Conservation (phyloP, 1,140 invertebrate genomes). For the Drosophila equinoxialis region DNA sequence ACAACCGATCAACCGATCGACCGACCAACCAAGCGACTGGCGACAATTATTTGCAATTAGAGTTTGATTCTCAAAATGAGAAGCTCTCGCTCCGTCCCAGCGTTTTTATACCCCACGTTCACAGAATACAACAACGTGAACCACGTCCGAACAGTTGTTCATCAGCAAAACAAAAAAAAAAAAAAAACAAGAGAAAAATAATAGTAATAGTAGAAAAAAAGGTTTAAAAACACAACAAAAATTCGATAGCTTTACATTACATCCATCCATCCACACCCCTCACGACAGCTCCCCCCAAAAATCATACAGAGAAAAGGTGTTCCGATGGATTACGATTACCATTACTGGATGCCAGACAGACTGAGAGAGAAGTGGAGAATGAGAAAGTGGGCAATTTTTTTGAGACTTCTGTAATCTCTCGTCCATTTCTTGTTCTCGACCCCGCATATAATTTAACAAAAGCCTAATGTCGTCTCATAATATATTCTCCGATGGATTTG, state of each 20-base stretch:
- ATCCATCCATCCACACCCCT: neutral
- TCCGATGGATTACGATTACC: neutral
- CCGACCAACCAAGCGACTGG: conserved; percentile 12
- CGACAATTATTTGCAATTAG: conserved; percentile 40
- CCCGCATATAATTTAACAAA: too few relatives aligned
- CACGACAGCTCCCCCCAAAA: too few relatives aligned
- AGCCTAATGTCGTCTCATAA: too few relatives aligned
- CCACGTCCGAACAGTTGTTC: conserved; percentile 43
- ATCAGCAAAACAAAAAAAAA: conserved; percentile 15
- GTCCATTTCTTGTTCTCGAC: too few relatives aligned
- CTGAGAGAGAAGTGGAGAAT: neutral
- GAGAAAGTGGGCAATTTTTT: neutral
- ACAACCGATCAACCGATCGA: conserved; percentile 8
- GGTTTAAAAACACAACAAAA: neutral
- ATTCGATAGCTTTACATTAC: neutral
- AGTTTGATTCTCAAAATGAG: conserved; percentile 55
- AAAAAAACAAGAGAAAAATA: conserved; percentile 3
- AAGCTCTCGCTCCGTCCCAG: conserved; percentile 25
- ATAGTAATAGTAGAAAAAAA: neutral
- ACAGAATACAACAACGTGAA: conserved; percentile 11
- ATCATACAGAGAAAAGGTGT: neutral
- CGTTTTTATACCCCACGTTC: conserved; percentile 39
- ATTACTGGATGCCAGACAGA: neutral
- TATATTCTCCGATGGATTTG: neutral
- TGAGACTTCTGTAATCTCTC: too few relatives aligned